Conservation (phyloP, 2,888 invertebrate species). For the Hofmannophila pseudospretella region DNA sequence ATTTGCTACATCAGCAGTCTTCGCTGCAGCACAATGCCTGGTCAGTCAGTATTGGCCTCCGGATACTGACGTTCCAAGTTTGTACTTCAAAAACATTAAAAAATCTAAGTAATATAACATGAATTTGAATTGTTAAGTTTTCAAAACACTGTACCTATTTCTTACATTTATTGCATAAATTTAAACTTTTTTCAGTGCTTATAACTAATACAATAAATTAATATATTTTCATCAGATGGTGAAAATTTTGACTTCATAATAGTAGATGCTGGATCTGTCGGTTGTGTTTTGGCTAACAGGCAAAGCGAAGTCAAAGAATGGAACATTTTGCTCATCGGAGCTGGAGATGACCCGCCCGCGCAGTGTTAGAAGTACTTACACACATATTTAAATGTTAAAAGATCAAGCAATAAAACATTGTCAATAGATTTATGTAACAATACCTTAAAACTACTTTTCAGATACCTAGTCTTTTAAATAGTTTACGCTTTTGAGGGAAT, state of each 20-base stretch:
- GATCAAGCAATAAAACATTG: not conserved
- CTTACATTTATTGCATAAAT: no score
- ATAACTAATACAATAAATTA: no score
- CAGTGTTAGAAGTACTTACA: constrained; percentile 19
- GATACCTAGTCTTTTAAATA: constrained; percentile 26
- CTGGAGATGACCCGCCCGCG: constrained; percentile 27
- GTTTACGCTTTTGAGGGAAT: constrained; percentile 52
- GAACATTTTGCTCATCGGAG: constrained; percentile 35
- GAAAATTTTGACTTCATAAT: constrained; percentile 32
- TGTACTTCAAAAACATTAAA: not conserved
- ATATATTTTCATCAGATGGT: no score
- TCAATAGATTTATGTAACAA: not conserved
- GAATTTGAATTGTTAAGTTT: no score
- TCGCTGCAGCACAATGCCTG: constrained; percentile 30
- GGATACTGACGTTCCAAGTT: constrained; percentile 1
- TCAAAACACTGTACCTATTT: no score
- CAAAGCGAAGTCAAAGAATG: constrained; percentile 28
- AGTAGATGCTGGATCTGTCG: constrained; percentile 33
- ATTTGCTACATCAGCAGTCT: constrained; percentile 26
- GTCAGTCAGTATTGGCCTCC: constrained; percentile 16
- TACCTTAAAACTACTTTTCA: constrained; percentile 10
- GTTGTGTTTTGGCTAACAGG: constrained; percentile 32
- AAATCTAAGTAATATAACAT: no score
- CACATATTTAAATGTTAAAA: not conserved
- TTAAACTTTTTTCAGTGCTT: no score